Conservation (phyloP, 2,797 vertebrate genomes). For the Okamejei kenojei region DNA sequence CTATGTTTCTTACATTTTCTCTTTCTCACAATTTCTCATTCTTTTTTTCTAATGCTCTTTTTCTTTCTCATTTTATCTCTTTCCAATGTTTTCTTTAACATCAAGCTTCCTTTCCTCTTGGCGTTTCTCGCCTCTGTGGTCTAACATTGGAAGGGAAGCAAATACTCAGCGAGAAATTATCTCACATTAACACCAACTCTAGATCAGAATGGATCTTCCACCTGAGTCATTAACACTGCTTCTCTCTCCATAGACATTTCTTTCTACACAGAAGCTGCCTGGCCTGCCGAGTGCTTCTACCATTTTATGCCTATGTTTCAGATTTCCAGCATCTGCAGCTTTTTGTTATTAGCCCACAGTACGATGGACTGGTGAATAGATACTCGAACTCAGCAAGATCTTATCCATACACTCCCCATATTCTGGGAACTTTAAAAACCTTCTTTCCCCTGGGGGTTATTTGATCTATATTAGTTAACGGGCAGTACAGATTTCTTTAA, state of each 20-base stretch:
- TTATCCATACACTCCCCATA: background rate
- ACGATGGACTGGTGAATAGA: background rate
- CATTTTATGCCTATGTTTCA: too few species aligned
- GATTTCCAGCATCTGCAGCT: too few species aligned
- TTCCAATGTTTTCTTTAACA: background rate
- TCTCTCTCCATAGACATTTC: too few species aligned
- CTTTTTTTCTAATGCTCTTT: background rate
- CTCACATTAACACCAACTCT: too few species aligned
- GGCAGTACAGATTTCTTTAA: background rate
- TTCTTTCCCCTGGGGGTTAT: background rate
- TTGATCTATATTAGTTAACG: background rate
- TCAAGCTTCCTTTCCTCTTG: background rate
- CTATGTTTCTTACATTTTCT: background rate
- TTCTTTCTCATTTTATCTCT: background rate
- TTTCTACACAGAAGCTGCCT: too few species aligned
- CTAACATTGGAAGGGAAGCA: background rate
- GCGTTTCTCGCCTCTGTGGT: background rate
- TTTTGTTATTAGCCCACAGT: background rate
- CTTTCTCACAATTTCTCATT: background rate
- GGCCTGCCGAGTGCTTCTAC: too few species aligned
- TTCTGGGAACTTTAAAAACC: background rate
- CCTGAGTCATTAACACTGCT: too few species aligned
- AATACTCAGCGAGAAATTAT: background rate
- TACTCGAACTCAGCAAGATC: background rate
- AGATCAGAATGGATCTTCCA: too few species aligned